These are phyloP conservation scores for Erannis defoliaria DNA, from an alignment of 2,888 invertebrate genomes.

Conservation along the genomic window DNA sequence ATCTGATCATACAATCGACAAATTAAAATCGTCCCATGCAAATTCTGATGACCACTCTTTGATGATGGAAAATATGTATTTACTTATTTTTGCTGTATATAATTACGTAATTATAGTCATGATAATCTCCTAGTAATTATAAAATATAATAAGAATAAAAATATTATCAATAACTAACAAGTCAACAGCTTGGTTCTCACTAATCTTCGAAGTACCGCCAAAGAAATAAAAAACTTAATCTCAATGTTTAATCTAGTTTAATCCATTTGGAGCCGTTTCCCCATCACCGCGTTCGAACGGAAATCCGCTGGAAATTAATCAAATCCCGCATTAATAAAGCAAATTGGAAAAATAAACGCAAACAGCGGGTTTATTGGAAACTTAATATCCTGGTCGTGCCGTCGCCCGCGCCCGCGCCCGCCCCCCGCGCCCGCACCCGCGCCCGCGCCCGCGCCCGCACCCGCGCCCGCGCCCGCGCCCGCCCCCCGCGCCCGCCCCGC, in stretches of 20 bases:
- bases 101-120: too few relatives aligned
- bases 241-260: constrained; percentile 12
- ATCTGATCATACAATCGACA: too few relatives aligned
- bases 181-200: not conserved
- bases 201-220: constrained; percentile 1
- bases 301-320: constrained; percentile 36
- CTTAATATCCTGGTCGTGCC: constrained; percentile 55
- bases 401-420: constrained; percentile 3
- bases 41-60: too few relatives aligned
- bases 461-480: not conserved
- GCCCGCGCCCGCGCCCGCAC: too few relatives aligned
- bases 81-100: too few relatives aligned
- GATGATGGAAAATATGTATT: too few relatives aligned
- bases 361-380: constrained; percentile 55
- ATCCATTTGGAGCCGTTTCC: constrained; percentile 10
- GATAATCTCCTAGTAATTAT: too few relatives aligned
- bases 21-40: too few relatives aligned
- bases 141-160: too few relatives aligned
- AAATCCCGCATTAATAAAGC: constrained; percentile 39
- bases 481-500: not conserved
- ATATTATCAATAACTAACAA: too few relatives aligned
- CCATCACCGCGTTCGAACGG: constrained; percentile 21
- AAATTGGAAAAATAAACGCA: constrained; percentile 44
- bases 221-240: constrained; percentile 11
- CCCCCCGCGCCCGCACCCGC: not conserved